Evolutionary conservation across 2,888 invertebrate species (phyloP), one percentile per base, ranked within the genome.

Genomic region (Xanthorhoe designata): DNA sequence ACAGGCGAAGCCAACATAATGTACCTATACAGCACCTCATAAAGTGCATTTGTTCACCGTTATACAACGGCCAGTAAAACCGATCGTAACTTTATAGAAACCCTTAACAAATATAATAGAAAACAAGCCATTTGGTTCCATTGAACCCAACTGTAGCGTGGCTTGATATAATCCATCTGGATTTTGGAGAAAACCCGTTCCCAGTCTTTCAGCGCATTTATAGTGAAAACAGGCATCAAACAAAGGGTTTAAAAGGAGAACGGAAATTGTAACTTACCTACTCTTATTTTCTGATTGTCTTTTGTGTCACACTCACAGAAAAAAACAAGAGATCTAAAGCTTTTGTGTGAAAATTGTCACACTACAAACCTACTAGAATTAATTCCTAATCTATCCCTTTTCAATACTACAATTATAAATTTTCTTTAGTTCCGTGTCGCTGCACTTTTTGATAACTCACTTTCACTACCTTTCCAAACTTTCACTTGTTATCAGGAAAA

Each of bases 151-250:
- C 64, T 63, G 67, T 69, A 70, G 17, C 55, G 19, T 54, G 38
- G 49, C 35, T 49, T 61, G 49, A 57, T 56, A 51, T 10, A 42
- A 63, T 60, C 55, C 24, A 69, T 72, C 70, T 68, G 71, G 66
- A 68, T 68, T 72, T 74, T 67, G 60, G 60, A 71, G 68, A 60
- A 74, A 74, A 74, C 74, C 69, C 68, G 74, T 74, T 74, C 68
- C 59, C 15, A 47, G 47, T 17, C 1, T 47, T 15, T 0, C 2
- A 68, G 51, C 17, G 49, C 57, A 47, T 61, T 61, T 52, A 51
- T 35, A 10, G 2, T 45, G 62, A 55, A 59, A 66, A 35, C 63
- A 59, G 24, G 51, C 24, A 13, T 6, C 0, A 24, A 24, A 32
- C 7, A 32, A 32, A 7, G 7, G 8, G 7, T 32, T 32, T 7